Conservation (phyloP, 2,888 invertebrate genomes). For the Eupeodes latifasciatus region DNA sequence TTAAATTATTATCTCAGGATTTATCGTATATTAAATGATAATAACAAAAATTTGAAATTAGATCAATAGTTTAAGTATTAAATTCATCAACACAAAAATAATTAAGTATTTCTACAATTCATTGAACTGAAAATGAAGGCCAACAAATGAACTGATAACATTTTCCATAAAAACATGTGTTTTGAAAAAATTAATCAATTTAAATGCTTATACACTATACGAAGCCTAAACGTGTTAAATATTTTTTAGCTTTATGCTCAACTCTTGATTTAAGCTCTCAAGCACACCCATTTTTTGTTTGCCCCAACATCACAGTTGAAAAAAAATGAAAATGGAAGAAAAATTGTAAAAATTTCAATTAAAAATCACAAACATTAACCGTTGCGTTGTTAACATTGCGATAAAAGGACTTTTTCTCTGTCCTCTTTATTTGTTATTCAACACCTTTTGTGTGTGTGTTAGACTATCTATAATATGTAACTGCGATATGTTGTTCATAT, state of each 20-base stretch:
- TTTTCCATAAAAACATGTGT: neutral
- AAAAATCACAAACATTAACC: conserved; percentile 53
- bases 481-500: conserved; percentile 28
- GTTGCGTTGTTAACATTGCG: conserved; percentile 45
- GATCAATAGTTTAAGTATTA: too few relatives aligned
- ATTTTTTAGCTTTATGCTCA: neutral
- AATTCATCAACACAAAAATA: too few relatives aligned
- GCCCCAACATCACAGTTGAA: neutral
- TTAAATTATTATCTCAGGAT: too few relatives aligned
- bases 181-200: neutral
- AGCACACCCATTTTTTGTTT: neutral
- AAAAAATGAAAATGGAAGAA: neutral
- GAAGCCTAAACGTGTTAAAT: neutral
- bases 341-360: conserved; percentile 31
- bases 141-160: neutral
- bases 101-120: too few relatives aligned
- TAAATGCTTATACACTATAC: neutral
- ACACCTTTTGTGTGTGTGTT: conserved; percentile 48
- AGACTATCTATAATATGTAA: neutral
- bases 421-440: conserved; percentile 52
- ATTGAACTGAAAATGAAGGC: too few relatives aligned
- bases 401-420: conserved; percentile 44
- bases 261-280: neutral
- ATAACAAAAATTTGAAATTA: too few relatives aligned
- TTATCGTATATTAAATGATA: too few relatives aligned